Evolutionary conservation across 2,888 invertebrate genomes (phyloP).

Genomic region (Diogma glabrata): DNA sequence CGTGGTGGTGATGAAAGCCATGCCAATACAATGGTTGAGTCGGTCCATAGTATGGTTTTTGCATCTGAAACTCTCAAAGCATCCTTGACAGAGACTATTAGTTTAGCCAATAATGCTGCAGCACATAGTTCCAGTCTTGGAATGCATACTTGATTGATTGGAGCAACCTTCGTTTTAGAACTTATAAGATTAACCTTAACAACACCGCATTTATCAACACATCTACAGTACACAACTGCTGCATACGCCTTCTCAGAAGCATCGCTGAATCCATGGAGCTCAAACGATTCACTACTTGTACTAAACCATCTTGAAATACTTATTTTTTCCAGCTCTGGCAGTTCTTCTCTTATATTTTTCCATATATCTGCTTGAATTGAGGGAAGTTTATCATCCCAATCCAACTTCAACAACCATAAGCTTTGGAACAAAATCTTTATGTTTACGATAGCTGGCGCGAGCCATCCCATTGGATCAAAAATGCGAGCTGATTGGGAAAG

Average conservation of each 20-base stretch:
- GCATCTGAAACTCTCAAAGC: not conserved
- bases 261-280: not conserved
- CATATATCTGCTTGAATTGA: not conserved
- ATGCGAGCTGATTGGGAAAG: not conserved
- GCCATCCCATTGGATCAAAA: not conserved
- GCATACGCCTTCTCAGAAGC: not conserved
- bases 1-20: not conserved
- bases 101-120: not conserved
- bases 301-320: not conserved
- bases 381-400: not conserved
- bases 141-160: too few species aligned
- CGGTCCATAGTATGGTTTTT: not conserved
- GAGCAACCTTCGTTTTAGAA: too few species aligned
- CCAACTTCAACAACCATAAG: not conserved
- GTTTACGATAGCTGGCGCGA: not conserved
- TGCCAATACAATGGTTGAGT: not conserved
- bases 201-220: too few species aligned
- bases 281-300: not conserved
- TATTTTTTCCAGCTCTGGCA: not conserved
- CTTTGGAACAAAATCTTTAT: not conserved
- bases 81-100: too few species aligned
- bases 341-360: not conserved
- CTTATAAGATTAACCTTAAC: too few species aligned
- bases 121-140: not conserved
- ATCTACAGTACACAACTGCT: not conserved